Conservation (phyloP, 2,888 invertebrate species). For the Protophormia terraenovae region DNA sequence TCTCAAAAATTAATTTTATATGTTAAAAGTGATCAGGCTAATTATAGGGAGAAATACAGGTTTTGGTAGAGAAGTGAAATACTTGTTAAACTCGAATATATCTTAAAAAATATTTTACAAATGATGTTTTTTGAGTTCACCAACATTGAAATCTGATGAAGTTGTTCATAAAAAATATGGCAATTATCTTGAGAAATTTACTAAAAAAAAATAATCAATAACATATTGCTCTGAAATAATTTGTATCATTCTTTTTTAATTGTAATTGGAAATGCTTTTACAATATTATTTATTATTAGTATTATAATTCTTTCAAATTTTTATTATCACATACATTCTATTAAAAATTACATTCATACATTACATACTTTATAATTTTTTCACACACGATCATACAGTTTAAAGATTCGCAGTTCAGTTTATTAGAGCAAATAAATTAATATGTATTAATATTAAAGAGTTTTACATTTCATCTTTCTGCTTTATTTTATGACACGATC, state of each 20-base stretch:
- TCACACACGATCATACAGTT: background rate
- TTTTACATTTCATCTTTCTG: too few relatives aligned
- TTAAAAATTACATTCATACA: constrained; percentile 54
- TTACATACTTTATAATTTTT: constrained; percentile 2
- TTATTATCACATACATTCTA: constrained; percentile 48
- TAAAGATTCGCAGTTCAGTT: constrained; percentile 18
- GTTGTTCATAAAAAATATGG: background rate
- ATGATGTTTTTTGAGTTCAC: too few relatives aligned
- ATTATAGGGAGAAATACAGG: too few relatives aligned
- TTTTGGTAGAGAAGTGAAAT: too few relatives aligned
- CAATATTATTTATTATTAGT: constrained; percentile 4
- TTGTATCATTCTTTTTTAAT: constrained; percentile 1
- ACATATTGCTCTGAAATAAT: background rate
- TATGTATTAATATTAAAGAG: background rate
- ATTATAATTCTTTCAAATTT: constrained; percentile 19
- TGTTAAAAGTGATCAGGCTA: too few relatives aligned
- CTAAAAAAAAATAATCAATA: constrained; percentile 4
- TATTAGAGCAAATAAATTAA: background rate
- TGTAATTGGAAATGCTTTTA: constrained; percentile 24
- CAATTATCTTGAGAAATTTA: background rate
- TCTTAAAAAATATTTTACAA: too few relatives aligned
- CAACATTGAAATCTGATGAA: too few relatives aligned
- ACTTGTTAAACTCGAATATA: too few relatives aligned
- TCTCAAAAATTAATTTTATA: too few relatives aligned
- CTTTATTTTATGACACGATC: too few relatives aligned